Evolutionary conservation across 2,113 vertebrate genomes (phyloP), one percentile per base, ranked within the genome.

Genomic region (Okapia johnstoni): DNA sequence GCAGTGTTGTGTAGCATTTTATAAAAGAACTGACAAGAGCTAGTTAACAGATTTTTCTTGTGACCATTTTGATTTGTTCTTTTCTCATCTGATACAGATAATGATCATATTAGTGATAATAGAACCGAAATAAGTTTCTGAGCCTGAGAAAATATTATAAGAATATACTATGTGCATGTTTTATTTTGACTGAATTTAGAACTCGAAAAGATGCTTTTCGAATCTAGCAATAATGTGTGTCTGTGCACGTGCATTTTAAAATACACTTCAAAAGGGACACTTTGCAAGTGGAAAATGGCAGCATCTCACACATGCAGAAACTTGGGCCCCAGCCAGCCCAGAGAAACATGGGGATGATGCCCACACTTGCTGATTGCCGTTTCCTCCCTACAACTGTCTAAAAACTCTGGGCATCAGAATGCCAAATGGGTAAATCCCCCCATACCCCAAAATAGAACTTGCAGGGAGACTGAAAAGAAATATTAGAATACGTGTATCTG

Each of bases 101-200:
- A 73, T 55, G 73, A 30, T 66, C 79, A 4, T 70, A 58, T 63
- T 57, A 63, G n/a, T 57, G 70, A 43, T 16, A 84, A 73, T 43
- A 93, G 70, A 87, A 40, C 30, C 48, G 25, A 88, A 81, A 33
- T 77, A 50, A 85, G 54, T 80, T 58, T 92, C 81, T 28, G 79
- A 95, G 73, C 55, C 58, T 63, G 28, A 93, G 87, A 63, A 93
- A 80, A 48, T 70, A 54, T 40, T 90, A 33, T 8, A 76, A 54
- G 58, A 66, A 80, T n/a, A 80, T 30, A n/a, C 28, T 66, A 6
- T 79, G 11, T 66, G 73, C 73, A 0, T 90, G 76, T 93, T 96
- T 97, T 89, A 95, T 86, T 96, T 89, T 92, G 30, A 83, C 92
- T 54, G 86, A 90, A 94, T 94, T 87, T 86, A 66, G 92, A 94